A percentile compares a stretch with the other conserved stretches of the same genome.
These are phyloP conservation scores for Grammatotria lemairii DNA, from an alignment of 2,113 vertebrate genomes.

Conservation along the genomic window DNA sequence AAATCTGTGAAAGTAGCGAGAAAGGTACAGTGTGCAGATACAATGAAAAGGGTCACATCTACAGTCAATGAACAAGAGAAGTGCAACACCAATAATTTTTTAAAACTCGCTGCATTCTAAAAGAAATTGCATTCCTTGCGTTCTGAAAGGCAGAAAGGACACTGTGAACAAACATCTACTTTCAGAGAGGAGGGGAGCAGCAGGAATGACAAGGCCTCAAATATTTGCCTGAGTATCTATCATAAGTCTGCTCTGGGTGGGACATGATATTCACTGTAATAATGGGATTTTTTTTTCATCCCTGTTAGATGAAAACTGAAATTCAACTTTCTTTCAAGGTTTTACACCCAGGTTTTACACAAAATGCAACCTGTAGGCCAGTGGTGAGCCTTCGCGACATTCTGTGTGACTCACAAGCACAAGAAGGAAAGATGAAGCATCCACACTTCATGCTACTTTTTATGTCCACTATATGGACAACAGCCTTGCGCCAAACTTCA, in stretches of 20 bases:
- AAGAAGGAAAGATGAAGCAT: not conserved
- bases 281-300: not conserved
- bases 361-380: not conserved
- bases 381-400: not conserved
- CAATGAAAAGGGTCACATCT: not conserved
- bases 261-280: not conserved
- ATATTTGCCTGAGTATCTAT: not conserved
- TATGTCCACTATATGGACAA: not conserved
- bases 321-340: not conserved
- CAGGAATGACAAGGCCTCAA: not conserved
- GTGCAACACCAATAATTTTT: not conserved
- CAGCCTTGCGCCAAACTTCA: not conserved
- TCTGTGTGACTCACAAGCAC: not conserved
- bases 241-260: not conserved
- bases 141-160: slow-evolving; percentile 16
- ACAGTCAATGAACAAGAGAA: not conserved
- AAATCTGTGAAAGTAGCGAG: not conserved
- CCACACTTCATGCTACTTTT: not conserved
- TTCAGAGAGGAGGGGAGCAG: not conserved
- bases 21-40: not conserved
- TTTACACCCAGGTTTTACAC: not conserved
- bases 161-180: not conserved
- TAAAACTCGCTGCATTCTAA: not conserved
- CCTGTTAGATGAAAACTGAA: not conserved
- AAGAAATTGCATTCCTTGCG: slow-evolving; percentile 3